A percentile compares a stretch with the other conserved stretches of the same genome.
Conservation (phyloP, 2,888 invertebrate genomes). For the Gibbula magus region DNA sequence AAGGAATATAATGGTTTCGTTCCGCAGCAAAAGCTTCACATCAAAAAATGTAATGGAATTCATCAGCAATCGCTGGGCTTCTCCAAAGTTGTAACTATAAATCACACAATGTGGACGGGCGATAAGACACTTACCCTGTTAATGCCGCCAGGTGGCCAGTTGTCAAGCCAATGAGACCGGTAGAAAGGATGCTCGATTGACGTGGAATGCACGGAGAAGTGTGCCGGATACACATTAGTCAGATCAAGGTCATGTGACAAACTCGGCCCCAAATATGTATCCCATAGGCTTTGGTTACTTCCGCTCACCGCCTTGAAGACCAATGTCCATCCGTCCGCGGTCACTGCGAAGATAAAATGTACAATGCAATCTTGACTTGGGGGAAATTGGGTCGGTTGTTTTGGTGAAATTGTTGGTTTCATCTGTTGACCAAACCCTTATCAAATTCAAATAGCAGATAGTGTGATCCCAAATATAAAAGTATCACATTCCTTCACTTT, state of each 20-base stretch:
- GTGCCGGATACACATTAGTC: neutral
- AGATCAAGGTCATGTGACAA: slow-evolving; percentile 24
- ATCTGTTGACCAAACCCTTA: too few species aligned
- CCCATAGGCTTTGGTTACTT: neutral
- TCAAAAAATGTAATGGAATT: neutral
- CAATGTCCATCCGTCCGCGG: slow-evolving; percentile 33
- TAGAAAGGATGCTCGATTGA: slow-evolving; percentile 15
- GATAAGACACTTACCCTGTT: neutral
- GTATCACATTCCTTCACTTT: too few species aligned
- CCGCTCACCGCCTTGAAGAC: slow-evolving; percentile 32
- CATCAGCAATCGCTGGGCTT: too few species aligned
- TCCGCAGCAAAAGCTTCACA: too few species aligned
- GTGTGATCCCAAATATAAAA: too few species aligned
- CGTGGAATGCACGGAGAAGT: neutral
- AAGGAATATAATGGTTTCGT: too few species aligned
- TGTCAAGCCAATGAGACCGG: slow-evolving; percentile 32
- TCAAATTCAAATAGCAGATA: too few species aligned
- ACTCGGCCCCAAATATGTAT: neutral
- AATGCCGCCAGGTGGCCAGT: slow-evolving; percentile 17
- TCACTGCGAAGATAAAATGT: slow-evolving; percentile 21
- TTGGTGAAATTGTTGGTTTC: too few species aligned
- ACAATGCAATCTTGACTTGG: too few species aligned
- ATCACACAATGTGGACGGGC: too few species aligned
- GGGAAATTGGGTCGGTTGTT: too few species aligned
- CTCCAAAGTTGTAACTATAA: too few species aligned